Base-by-base conservation (phyloP, 1,140 invertebrate genomes). In the Drosophila nigromelanica region DNA sequence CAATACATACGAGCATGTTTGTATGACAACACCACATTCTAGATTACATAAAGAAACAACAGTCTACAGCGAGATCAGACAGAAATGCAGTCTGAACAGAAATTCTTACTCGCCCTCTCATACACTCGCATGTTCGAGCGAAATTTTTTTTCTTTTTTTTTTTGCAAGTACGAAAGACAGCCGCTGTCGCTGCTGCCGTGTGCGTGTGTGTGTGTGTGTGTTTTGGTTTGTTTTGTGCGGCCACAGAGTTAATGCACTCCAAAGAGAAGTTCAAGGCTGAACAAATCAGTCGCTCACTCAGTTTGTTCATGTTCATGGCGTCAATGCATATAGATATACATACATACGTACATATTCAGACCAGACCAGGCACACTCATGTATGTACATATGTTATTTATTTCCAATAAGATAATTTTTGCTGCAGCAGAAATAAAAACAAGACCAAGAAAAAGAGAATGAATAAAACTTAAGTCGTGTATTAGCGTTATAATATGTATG, bases 181-280 rank as follows among this genome's bases (percentile, higher is more conserved):
- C 55, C 60, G 73, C 27, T 24, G 54, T 48, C 40, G 66, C 50
- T 60, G 18, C 40, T 21, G 45, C 60, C 42, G 45, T 55, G 43
- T 64, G 54, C 30, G 40, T 64, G 64, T 52, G 59, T 39, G 21
- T 61, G 21, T 52, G 62, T 48, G 33, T 55, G 48, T 67, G 55
- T 61, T 27, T 61, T 18, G 59, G 54, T 70, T 37, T 71, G 72
- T 64, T 61, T 64, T 60, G 68, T 56, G 47, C 51, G 80, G 42
- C 58, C 76, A 70, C 75, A 87, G 78, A 90, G 87, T 90, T 90
- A 90, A 90, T 90, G 87, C 87, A 90, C 87, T 90, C 87, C 67
- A 54, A 56, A 72, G 71, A 90, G 87, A 90, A 90, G 87, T 90
- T 90, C 87, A 90, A 90, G 87, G 87, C 87, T 90, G 89, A 89